Conservation (phyloP, 1,140 invertebrate genomes). For the Stenopsyche tienmushanensis region DNA sequence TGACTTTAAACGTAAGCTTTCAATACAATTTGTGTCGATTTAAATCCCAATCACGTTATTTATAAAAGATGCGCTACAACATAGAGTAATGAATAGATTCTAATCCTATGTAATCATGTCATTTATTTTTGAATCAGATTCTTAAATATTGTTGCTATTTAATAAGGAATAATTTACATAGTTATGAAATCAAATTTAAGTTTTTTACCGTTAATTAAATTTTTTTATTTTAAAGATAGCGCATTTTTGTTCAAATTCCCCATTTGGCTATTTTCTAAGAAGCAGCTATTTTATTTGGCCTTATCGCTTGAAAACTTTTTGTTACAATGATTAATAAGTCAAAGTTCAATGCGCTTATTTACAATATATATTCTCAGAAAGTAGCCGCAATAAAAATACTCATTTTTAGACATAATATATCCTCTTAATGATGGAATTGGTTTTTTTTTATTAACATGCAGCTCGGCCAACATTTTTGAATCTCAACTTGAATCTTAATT, state of each 20-base stretch:
- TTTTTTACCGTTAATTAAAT: too few relatives aligned
- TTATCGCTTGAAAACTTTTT: conserved; percentile 8
- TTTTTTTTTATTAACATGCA: conserved; percentile 58
- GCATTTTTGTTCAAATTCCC: conserved; percentile 40
- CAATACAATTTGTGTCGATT: too few relatives aligned
- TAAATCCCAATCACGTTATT: too few relatives aligned
- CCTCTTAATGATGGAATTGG: conserved; percentile 7
- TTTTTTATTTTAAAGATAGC: too few relatives aligned
- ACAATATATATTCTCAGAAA: conserved; percentile 32
- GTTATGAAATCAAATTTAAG: too few relatives aligned
- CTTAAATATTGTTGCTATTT: too few relatives aligned
- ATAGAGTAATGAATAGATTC: too few relatives aligned
- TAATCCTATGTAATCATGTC: too few relatives aligned
- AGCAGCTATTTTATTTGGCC: conserved; percentile 18
- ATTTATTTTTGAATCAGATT: too few relatives aligned
- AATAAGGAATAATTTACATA: too few relatives aligned
- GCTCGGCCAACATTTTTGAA: conserved; percentile 95
- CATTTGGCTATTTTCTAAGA: conserved; percentile 44
- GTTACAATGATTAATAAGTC: conserved; percentile 7
- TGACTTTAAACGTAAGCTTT: conserved; percentile 24
- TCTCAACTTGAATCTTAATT: conserved; percentile 90
- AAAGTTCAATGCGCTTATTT: conserved; percentile 22
- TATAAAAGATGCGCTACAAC: too few relatives aligned
- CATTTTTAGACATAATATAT: not conserved
- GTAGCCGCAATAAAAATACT: conserved; percentile 26